These are phyloP conservation scores for Bombus affinis DNA, from an alignment of 1,140 invertebrate species.

Conservation along the genomic window DNA sequence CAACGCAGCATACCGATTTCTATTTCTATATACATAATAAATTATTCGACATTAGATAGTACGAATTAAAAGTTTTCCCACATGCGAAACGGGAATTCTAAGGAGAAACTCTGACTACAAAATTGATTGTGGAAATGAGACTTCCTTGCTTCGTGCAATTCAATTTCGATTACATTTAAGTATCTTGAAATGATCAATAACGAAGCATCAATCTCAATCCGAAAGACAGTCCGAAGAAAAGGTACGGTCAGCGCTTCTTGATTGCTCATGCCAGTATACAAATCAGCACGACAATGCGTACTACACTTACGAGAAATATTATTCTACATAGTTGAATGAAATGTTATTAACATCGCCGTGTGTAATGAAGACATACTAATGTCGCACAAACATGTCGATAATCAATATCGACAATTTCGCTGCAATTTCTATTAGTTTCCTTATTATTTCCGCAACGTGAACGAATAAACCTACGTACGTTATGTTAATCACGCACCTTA, in stretches of 20 bases:
- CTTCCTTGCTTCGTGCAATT: neutral
- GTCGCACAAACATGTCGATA: neutral
- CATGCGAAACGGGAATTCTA: neutral
- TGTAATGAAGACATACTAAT: conserved; percentile 10
- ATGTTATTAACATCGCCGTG: neutral
- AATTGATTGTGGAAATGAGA: neutral
- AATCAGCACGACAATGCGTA: neutral
- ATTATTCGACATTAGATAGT: neutral
- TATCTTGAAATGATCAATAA: conserved; percentile 29
- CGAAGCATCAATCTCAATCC: conserved; percentile 24
- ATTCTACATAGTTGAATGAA: neutral
- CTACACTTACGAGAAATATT: conserved; percentile 11
- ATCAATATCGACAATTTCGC: neutral
- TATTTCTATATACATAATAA: neutral
- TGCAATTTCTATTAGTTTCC: neutral
- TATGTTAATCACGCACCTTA: neutral
- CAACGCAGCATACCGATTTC: neutral
- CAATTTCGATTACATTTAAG: conserved; percentile 13
- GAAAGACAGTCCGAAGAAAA: conserved; percentile 17
- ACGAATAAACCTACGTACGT: neutral
- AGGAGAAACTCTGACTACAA: neutral
- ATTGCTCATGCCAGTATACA: neutral
- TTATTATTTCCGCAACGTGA: neutral
- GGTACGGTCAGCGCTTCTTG: conserved; percentile 17
- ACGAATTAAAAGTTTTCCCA: neutral